Evolutionary conservation across 35 echinoderm and acorn worm genomes (phyloP).

Genomic region (Lytechinus variegatus): DNA sequence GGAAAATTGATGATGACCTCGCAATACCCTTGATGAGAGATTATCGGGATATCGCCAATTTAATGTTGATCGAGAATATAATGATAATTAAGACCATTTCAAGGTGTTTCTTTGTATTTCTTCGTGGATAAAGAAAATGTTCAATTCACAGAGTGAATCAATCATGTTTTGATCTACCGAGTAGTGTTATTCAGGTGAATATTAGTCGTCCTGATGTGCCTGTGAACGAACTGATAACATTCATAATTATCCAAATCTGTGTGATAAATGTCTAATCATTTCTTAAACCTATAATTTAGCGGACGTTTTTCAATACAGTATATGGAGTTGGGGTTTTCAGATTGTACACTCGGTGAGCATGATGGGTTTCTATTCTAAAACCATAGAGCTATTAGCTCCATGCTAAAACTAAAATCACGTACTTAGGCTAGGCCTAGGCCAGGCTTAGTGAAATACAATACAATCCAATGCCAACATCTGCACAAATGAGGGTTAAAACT

Average conservation of each 20-base stretch:
- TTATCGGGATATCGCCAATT: background rate
- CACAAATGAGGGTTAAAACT: background rate
- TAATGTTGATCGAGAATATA: background rate
- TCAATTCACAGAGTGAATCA: too few species aligned
- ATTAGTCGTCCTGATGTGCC: too few species aligned
- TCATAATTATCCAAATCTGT: too few species aligned
- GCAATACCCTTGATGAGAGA: background rate
- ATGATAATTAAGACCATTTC: background rate
- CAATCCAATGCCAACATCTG: background rate
- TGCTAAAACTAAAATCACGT: background rate
- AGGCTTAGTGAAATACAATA: background rate
- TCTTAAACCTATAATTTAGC: background rate
- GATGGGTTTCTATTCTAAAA: too few species aligned
- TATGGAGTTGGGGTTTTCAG: background rate
- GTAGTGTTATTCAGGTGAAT: too few species aligned
- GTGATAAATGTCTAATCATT: too few species aligned
- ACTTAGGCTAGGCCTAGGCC: background rate
- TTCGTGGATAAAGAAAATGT: background rate
- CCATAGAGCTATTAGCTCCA: too few species aligned
- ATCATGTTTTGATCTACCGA: too few species aligned
- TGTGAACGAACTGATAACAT: too few species aligned
- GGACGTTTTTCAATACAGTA: background rate
- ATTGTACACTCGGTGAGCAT: too few species aligned
- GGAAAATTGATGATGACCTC: background rate
- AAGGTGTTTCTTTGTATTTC: background rate